Conservation (phyloP, 2,797 vertebrate species). For the Microcaecilia unicolor region DNA sequence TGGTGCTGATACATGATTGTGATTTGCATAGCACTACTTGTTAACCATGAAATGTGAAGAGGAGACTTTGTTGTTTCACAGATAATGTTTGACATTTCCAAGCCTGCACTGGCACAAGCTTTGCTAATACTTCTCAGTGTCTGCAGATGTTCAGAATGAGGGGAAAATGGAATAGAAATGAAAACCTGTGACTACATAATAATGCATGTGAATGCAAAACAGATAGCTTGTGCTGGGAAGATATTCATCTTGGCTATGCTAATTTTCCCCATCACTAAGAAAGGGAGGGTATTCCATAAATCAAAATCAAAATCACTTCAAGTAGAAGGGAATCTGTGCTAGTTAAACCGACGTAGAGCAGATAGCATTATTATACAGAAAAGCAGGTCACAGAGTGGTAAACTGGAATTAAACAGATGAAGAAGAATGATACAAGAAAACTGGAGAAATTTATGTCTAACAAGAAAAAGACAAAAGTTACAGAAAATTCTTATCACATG, state of each 20-base stretch:
- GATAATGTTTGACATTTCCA: neutral
- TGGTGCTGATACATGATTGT: neutral
- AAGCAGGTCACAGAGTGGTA: neutral
- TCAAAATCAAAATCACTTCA: conserved; percentile 52
- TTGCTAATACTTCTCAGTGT: neutral
- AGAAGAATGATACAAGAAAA: neutral
- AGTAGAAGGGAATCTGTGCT: conserved; percentile 29
- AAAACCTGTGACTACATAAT: conserved; percentile 16
- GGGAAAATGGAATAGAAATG: conserved; percentile 2
- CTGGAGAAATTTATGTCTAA: neutral
- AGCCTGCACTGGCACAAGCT: neutral
- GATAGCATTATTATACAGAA: conserved; percentile 1
- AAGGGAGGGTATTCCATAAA: conserved; percentile 50
- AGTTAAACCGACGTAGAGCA: neutral
- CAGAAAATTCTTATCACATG: too few species aligned
- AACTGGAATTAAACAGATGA: neutral
- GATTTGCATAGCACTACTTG: neutral
- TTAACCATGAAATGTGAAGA: neutral
- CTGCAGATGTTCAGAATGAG: neutral
- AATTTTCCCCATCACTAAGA: conserved; percentile 62
- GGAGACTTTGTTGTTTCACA: neutral
- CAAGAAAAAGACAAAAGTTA: neutral
- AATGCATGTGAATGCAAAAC: conserved; percentile 20
- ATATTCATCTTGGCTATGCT: conserved; percentile 40
- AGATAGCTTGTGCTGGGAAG: conserved; percentile 38